phyloP scores from a whole-genome alignment of 1,140 invertebrate species.

The Drosophila jambulina region DNA sequence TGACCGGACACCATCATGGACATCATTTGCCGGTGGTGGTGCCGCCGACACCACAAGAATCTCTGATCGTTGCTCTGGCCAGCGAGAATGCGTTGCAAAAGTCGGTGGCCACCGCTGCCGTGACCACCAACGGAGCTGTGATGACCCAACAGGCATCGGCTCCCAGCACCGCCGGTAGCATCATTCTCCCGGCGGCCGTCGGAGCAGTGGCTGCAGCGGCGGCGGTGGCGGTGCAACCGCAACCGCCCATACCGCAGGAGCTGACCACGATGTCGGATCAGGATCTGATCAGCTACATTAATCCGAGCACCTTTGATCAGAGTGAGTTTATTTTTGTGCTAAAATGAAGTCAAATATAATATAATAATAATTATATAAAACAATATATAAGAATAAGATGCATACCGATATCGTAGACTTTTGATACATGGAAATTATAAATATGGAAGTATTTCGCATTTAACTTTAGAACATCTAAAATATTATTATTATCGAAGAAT shows the following conservation, averaged over 20 bases:
- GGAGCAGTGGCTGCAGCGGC: constrained; percentile 70
- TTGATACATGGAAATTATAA: too few relatives aligned
- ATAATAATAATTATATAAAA: not conserved
- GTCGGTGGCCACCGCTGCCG: constrained; percentile 79
- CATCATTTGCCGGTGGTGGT: constrained; percentile 69
- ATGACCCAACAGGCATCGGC: constrained; percentile 79
- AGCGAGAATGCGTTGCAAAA: constrained; percentile 81
- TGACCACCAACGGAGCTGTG: constrained; percentile 79
- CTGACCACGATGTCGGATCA: constrained; percentile 93
- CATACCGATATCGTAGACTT: too few relatives aligned
- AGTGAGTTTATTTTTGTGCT: constrained; percentile 85
- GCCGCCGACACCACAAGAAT: constrained; percentile 80
- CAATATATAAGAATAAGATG: not conserved
- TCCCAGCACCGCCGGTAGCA: constrained; percentile 61
- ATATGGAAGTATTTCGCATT: too few relatives aligned
- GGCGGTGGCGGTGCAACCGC: constrained; percentile 78
- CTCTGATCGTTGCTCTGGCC: constrained; percentile 81
- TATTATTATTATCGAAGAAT: too few relatives aligned
- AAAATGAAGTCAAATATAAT: not conserved
- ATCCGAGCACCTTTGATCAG: constrained; percentile 94
- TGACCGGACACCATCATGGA: constrained; percentile 17
- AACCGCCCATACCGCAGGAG: constrained; percentile 88
- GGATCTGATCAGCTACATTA: constrained; percentile 93
- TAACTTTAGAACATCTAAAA: too few relatives aligned
- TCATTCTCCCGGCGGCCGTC: constrained; percentile 66